phyloP scores from a whole-genome alignment of 2,888 invertebrate species.

The Macaria notata region DNA sequence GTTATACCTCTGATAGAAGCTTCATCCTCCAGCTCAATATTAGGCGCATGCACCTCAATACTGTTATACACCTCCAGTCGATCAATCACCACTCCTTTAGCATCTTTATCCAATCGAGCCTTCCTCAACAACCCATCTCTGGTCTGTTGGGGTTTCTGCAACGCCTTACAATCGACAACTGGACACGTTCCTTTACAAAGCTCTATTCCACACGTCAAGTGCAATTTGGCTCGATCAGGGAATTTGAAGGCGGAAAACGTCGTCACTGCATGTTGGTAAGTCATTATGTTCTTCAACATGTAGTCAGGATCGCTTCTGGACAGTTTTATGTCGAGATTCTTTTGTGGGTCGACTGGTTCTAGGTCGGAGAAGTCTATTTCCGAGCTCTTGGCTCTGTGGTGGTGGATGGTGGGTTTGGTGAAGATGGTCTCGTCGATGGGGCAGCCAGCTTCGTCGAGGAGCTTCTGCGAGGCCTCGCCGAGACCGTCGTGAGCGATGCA shows the following conservation, averaged over 20 bases:
- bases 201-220: slow-evolving; percentile 89
- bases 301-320: slow-evolving; percentile 63
- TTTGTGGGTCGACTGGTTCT: slow-evolving; percentile 57
- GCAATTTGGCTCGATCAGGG: slow-evolving; percentile 89
- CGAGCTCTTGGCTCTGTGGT: slow-evolving; percentile 60
- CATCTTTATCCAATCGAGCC: slow-evolving; percentile 74
- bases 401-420: slow-evolving; percentile 75
- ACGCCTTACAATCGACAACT: slow-evolving; percentile 77
- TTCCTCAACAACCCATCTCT: slow-evolving; percentile 72
- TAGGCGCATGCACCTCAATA: slow-evolving; percentile 89
- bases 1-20: slow-evolving; percentile 72
- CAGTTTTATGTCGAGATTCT: slow-evolving; percentile 58
- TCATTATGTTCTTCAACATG: slow-evolving; percentile 74
- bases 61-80: slow-evolving; percentile 90
- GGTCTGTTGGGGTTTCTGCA: slow-evolving; percentile 71
- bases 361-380: slow-evolving; percentile 68
- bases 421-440: slow-evolving; percentile 86
- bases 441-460: slow-evolving; percentile 88
- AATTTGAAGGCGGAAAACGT: slow-evolving; percentile 92
- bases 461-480: slow-evolving; percentile 87
- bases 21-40: slow-evolving; percentile 87
- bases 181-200: slow-evolving; percentile 89
- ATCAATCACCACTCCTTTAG: slow-evolving; percentile 83
- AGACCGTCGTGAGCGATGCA: slow-evolving; percentile 91
- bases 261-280: slow-evolving; percentile 78